Evolutionary conservation across 2,888 invertebrate genomes (phyloP).

Genomic region (Torymus tubicola): DNA sequence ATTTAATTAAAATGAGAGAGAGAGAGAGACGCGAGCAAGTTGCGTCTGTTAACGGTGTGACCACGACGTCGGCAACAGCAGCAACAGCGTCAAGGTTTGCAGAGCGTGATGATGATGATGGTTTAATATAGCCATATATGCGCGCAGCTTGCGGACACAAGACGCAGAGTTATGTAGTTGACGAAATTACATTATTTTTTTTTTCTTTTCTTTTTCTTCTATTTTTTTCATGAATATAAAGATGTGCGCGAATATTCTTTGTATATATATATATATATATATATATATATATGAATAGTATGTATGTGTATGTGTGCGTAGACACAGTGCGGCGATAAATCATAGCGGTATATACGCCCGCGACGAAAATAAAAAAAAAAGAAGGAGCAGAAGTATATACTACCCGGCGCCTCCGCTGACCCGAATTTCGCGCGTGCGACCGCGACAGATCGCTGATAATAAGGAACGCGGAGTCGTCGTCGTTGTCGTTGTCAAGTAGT

Average conservation of each 20-base stretch:
- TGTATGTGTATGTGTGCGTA: background rate
- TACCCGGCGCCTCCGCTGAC: too few species aligned
- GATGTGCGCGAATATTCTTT: background rate
- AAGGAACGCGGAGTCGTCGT: too few species aligned
- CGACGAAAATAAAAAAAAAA: conserved; percentile 19
- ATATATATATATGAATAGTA: too few species aligned
- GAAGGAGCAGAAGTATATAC: too few species aligned
- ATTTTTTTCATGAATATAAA: conserved; percentile 32
- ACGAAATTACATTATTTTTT: background rate
- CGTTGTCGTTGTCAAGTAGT: too few species aligned
- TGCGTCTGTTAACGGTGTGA: too few species aligned
- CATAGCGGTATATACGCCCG: conserved; percentile 24
- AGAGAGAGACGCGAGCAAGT: too few species aligned
- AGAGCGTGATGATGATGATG: background rate
- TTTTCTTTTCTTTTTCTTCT: background rate
- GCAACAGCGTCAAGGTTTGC: conserved; percentile 4
- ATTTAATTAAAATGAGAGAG: too few species aligned
- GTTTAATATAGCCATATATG: background rate
- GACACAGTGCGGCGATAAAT: conserved; percentile 1
- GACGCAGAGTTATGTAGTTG: background rate
- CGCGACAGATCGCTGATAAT: too few species aligned
- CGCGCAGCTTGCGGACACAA: background rate
- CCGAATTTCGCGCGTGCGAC: too few species aligned
- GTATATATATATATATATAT: too few species aligned
- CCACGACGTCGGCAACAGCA: background rate